A percentile compares a stretch with the other conserved stretches of the same genome.
phyloP scores from a whole-genome alignment of 1,140 invertebrate species.

The Manduca sexta region DNA sequence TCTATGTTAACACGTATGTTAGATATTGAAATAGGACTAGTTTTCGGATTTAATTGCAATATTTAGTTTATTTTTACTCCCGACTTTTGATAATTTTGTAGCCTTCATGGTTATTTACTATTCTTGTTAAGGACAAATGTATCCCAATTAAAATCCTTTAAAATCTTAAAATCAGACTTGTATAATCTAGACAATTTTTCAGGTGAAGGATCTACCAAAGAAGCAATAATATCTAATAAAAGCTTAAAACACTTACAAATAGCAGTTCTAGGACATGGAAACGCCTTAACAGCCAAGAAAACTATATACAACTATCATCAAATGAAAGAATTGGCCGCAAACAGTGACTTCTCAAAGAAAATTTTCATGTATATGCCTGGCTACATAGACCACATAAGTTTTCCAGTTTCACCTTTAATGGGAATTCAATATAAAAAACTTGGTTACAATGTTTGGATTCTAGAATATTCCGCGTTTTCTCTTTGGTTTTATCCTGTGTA shows the following conservation, averaged over 20 bases:
- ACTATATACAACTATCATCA: constrained; percentile 2
- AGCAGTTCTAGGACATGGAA: neutral
- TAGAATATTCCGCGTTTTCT: neutral
- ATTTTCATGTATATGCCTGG: neutral
- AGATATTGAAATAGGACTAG: too few relatives aligned
- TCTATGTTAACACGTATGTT: too few relatives aligned
- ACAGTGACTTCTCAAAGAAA: neutral
- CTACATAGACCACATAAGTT: neutral
- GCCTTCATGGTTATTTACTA: too few relatives aligned
- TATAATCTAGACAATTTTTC: too few relatives aligned
- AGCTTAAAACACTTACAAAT: neutral
- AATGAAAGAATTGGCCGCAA: neutral
- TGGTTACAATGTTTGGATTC: neutral
- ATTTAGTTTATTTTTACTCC: too few relatives aligned
- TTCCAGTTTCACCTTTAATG: neutral
- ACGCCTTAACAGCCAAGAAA: neutral
- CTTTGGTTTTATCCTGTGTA: neutral
- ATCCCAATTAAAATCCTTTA: too few relatives aligned
- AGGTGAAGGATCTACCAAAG: too few relatives aligned
- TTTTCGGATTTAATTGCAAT: too few relatives aligned
- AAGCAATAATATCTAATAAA: neutral
- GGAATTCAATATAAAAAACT: neutral
- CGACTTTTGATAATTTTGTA: too few relatives aligned
- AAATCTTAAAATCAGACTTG: too few relatives aligned
- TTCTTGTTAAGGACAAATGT: too few relatives aligned